These are phyloP conservation scores for Rhopalosiphum maidis DNA, from an alignment of 1,140 invertebrate species.

Conservation along the genomic window DNA sequence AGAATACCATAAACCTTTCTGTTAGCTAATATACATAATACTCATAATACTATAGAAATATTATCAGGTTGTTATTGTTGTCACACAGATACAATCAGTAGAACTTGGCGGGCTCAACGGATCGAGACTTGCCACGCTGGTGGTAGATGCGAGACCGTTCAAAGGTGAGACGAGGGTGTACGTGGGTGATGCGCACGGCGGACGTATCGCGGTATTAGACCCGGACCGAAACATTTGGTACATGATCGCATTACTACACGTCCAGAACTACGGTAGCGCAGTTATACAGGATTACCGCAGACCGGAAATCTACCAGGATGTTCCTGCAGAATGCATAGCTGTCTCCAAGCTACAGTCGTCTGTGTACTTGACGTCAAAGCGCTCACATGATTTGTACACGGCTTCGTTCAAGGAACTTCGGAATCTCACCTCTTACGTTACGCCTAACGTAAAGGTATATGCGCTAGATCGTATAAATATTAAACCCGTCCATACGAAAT, in stretches of 20 bases:
- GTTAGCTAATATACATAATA: background rate
- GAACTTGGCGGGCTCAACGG: slow-evolving; percentile 12
- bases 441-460: background rate
- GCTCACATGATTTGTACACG: slow-evolving; percentile 6
- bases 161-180: slow-evolving; percentile 25
- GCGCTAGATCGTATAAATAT: background rate
- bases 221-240: slow-evolving; percentile 16
- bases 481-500: background rate
- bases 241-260: background rate
- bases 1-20: background rate
- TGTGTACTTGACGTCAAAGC: slow-evolving; percentile 20
- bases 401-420: slow-evolving; percentile 35
- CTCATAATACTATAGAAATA: background rate
- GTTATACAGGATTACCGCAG: background rate
- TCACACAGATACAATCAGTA: background rate
- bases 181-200: background rate
- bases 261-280: background rate
- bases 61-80: background rate
- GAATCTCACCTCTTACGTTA: slow-evolving; percentile 29
- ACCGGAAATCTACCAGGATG: background rate
- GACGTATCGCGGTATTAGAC: background rate
- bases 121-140: background rate
- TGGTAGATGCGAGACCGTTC: slow-evolving; percentile 26
- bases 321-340: slow-evolving; percentile 21
- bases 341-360: slow-evolving; percentile 4